Evolutionary conservation across 1,140 invertebrate genomes (phyloP), one percentile per base, ranked within the genome.

Genomic region (Drosophila triauraria): DNA sequence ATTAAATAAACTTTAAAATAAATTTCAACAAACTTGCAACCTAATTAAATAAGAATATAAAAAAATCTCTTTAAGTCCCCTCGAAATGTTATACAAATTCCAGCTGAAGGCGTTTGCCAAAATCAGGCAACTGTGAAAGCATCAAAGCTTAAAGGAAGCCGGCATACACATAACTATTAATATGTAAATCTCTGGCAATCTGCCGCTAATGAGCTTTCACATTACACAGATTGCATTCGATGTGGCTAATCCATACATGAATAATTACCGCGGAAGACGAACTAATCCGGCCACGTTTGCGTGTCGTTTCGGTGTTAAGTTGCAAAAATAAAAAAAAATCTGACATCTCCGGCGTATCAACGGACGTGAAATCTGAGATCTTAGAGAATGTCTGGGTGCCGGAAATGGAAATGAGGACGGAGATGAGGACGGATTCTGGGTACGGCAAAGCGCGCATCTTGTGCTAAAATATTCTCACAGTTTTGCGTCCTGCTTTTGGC

Each of bases 201-300:
- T 72, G 67, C 53, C 54, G 70, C 70, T 74, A 74, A 74, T 60
- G 70, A 74, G 70, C 70, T 72, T 60, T 60, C 46, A 71, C 69
- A 72, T 72, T 71, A 71, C 68, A 59, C 70, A 43, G 46, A 72
- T 74, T 72, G 54, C 70, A 51, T 60, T 72, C 46, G 68, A 72
- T 60, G 70, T 60, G 15, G 20, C 70, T 74, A 72, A 74, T 74
- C 70, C 70, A 72, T 74, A 60, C 70, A 74, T 74, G 70, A 74
- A 74, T 74, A 74, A 74, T 74, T 74, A 74, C 53, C 53, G 30
- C 44, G 68, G 38, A 50, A 30, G 38, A 30, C 32, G 10, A 58
- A 50, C 67, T 72, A 72, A 72, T 72, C 67, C 70, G 46, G 46
- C 38, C 53, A 60, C 70, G 70, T 72, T 51, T 35, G 43, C n/a